Conservation (phyloP, 2,797 vertebrate genomes). For the Bradypodion pumilum region DNA sequence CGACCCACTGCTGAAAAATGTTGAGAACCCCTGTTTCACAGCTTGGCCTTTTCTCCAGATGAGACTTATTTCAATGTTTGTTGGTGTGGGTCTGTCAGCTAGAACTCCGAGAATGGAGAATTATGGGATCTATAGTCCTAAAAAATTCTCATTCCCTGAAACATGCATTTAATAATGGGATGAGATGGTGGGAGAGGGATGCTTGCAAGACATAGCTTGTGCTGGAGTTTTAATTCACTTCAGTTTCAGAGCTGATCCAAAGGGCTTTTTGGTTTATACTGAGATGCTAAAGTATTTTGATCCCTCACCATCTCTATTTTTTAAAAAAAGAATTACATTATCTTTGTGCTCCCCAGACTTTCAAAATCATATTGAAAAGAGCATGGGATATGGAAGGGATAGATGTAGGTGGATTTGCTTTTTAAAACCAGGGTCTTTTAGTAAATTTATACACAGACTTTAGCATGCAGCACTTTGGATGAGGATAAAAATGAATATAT, state of each 20-base stretch:
- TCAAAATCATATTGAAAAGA: neutral
- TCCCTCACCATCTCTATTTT: neutral
- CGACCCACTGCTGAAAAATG: too few species aligned
- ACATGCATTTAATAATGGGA: neutral
- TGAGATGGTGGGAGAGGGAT: neutral
- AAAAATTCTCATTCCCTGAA: neutral
- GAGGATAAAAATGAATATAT: neutral
- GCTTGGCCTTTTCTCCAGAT: too few species aligned
- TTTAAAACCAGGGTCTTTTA: neutral
- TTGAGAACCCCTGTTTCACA: too few species aligned
- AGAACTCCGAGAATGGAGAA: too few species aligned
- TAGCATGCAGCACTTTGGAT: neutral
- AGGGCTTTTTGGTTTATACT: neutral
- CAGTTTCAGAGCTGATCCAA: neutral
- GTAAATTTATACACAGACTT: neutral
- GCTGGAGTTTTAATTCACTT: neutral
- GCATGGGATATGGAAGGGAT: too few species aligned
- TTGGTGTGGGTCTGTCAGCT: too few species aligned
- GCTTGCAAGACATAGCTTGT: neutral
- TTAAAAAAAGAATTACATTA: neutral
- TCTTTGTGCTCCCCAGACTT: neutral
- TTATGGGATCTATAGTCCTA: neutral
- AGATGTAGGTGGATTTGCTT: neutral
- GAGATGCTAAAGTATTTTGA: neutral
- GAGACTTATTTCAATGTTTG: too few species aligned